Evolutionary conservation across 1,140 invertebrate genomes (phyloP).

Genomic region (Drosophila biarmipes): DNA sequence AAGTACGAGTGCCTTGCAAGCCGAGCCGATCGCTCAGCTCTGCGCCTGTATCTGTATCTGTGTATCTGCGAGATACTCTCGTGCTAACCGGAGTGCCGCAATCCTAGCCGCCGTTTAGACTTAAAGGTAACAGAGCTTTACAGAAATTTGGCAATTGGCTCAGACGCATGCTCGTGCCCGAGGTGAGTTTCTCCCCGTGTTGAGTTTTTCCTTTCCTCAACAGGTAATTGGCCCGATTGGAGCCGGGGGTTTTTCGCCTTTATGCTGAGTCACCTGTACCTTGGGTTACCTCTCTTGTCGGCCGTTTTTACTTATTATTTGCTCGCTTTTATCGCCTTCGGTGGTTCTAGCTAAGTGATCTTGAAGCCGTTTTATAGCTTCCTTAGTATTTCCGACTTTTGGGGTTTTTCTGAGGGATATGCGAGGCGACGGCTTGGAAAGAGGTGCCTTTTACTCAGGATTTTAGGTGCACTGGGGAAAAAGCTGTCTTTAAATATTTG

Average conservation of each 20-base stretch:
- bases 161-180: conserved; percentile 14
- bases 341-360: conserved; percentile 50
- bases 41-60: conserved; percentile 4
- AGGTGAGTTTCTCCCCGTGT: conserved; percentile 15
- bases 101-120: conserved; percentile 49
- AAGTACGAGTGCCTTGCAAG: conserved; percentile 51
- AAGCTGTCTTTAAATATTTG: background rate
- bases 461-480: background rate
- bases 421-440: conserved; percentile 35
- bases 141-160: conserved; percentile 57
- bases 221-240: conserved; percentile 16
- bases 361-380: conserved; percentile 44
- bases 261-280: conserved; percentile 41
- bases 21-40: conserved; percentile 44
- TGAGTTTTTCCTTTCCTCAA: conserved; percentile 42
- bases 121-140: conserved; percentile 5
- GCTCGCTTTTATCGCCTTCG: conserved; percentile 19
- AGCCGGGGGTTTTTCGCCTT: conserved; percentile 32
- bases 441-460: conserved; percentile 6
- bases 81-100: conserved; percentile 32
- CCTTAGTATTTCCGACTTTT: conserved; percentile 48
- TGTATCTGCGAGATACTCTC: conserved; percentile 30
- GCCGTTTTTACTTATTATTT: conserved; percentile 2
- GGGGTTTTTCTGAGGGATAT: conserved; percentile 64
- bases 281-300: conserved; percentile 29